phyloP scores from a whole-genome alignment of 1,140 invertebrate genomes.

The Drosophila nasuta region DNA sequence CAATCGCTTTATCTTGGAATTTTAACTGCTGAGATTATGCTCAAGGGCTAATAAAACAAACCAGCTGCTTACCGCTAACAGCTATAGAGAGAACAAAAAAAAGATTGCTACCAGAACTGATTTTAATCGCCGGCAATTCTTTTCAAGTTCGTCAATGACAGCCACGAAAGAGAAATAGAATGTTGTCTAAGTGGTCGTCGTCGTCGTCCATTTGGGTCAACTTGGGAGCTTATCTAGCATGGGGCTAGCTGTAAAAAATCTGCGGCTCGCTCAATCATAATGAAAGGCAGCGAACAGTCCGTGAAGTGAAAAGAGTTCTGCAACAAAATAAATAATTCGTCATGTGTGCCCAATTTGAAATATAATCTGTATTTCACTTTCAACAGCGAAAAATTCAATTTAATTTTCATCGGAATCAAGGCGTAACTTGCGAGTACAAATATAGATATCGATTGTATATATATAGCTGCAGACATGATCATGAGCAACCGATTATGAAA shows the following conservation, averaged over 20 bases:
- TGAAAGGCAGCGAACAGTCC: constrained; percentile 21
- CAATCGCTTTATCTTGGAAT: no score
- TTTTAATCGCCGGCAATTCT: not conserved
- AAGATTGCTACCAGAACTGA: not conserved
- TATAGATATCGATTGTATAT: constrained; percentile 12
- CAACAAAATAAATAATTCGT: constrained; percentile 1
- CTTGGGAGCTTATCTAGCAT: constrained; percentile 16
- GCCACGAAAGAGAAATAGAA: constrained; percentile 1
- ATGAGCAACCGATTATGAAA: constrained; percentile 49
- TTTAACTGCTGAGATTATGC: no score
- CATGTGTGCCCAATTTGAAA: constrained; percentile 8
- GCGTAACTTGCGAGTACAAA: constrained; percentile 29
- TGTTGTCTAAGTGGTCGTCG: constrained; percentile 8
- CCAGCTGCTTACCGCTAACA: no score
- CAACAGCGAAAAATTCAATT: constrained; percentile 37
- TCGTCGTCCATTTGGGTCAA: constrained; percentile 26
- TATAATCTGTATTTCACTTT: constrained; percentile 46
- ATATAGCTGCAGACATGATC: constrained; percentile 22
- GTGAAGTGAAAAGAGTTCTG: not conserved
- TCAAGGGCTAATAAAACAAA: no score
- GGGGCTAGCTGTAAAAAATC: constrained; percentile 27
- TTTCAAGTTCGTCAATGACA: not conserved
- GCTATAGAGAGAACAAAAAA: no score
- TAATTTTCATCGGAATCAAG: constrained; percentile 49
- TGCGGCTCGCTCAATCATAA: not conserved